phyloP scores from a whole-genome alignment of 1,140 invertebrate species.

The Drosophila nasuta region DNA sequence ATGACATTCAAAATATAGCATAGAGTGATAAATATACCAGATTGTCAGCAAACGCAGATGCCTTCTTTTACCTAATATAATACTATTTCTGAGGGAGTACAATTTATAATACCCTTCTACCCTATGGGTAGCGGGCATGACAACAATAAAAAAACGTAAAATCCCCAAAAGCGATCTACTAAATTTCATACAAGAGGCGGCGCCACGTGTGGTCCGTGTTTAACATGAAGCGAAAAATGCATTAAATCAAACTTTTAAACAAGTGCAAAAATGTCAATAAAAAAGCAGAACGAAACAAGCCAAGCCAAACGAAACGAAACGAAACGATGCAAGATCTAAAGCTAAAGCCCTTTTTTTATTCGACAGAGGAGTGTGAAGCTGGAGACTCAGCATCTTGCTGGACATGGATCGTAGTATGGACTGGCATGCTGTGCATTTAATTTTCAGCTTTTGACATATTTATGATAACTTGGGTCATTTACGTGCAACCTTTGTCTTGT shows the following conservation, averaged over 20 bases:
- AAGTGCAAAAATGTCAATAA: slow-evolving; percentile 84
- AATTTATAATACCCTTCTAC: no score
- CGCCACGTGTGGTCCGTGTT: slow-evolving; percentile 76
- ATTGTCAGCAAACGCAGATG: no score
- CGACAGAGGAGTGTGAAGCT: slow-evolving; percentile 8
- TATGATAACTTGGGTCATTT: slow-evolving; percentile 85
- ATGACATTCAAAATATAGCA: no score
- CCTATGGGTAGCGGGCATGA: not conserved
- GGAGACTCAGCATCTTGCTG: slow-evolving; percentile 19
- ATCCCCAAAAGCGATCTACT: slow-evolving; percentile 35
- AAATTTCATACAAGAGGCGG: slow-evolving; percentile 48
- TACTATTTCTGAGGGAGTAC: no score
- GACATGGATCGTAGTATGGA: slow-evolving; percentile 25
- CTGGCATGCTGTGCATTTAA: slow-evolving; percentile 79
- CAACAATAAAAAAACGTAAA: slow-evolving; percentile 28
- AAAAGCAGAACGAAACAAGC: slow-evolving; percentile 50
- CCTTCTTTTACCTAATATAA: no score
- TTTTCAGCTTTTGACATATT: slow-evolving; percentile 84
- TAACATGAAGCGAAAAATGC: slow-evolving; percentile 50
- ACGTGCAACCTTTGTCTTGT: slow-evolving; percentile 84
- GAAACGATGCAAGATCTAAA: slow-evolving; percentile 6
- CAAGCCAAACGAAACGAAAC: not conserved
- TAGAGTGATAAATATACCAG: no score
- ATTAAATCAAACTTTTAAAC: slow-evolving; percentile 78
- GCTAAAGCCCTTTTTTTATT: slow-evolving; percentile 2